These are phyloP conservation scores for Nemopilema nomurai DNA, from an alignment of 30 jellyfish, hydroid and myxozoan genomes.

Conservation along the genomic window DNA sequence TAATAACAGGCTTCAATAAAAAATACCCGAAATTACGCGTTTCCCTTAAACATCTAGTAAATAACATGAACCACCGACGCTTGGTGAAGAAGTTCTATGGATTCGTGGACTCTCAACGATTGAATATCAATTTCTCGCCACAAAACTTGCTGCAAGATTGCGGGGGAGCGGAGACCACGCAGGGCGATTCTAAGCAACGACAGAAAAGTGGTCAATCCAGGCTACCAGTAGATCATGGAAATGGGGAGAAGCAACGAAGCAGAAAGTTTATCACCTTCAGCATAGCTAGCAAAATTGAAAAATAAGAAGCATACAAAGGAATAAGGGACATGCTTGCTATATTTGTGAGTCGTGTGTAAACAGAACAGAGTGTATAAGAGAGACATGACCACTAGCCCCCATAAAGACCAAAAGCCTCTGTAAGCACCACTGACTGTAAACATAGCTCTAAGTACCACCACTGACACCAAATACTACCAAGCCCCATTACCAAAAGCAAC, in stretches of 20 bases:
- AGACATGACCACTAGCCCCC: no score
- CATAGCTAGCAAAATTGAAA: background rate
- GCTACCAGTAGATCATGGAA: background rate
- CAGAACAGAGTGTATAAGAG: background rate
- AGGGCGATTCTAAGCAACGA: background rate
- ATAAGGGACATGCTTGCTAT: background rate
- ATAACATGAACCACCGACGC: constrained; percentile 45
- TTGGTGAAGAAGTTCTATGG: constrained; percentile 35
- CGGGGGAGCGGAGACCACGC: background rate
- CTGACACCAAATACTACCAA: no score
- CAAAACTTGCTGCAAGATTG: background rate
- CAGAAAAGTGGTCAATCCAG: background rate
- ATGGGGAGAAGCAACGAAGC: background rate
- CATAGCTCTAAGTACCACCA: no score
- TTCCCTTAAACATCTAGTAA: constrained; percentile 7
- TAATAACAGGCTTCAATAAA: constrained; percentile 24
- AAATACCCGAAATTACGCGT: constrained; percentile 33
- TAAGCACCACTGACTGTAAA: no score
- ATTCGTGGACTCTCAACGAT: background rate
- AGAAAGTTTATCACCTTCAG: background rate
- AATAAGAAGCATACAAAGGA: background rate
- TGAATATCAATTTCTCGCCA: constrained; percentile 32
- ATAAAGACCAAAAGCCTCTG: no score
- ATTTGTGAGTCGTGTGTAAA: background rate
- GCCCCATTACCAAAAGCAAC: no score